Evolutionary conservation across 1,140 invertebrate genomes (phyloP).

Genomic region (Planococcus citri): DNA sequence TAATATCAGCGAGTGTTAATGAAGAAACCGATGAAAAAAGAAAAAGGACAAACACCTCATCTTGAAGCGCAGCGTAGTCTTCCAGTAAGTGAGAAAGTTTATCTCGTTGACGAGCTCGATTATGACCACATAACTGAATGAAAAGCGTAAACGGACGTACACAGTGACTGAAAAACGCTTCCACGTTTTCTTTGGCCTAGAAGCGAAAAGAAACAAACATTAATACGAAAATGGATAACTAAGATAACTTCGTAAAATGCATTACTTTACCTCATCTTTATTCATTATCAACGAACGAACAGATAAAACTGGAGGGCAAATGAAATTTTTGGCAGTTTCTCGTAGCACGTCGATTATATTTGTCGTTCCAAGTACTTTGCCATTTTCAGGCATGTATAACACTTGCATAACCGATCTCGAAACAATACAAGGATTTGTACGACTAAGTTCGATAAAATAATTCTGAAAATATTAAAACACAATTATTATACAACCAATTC

Average conservation of each 20-base stretch:
- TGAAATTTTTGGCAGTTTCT: slow-evolving; percentile 74
- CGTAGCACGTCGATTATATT: slow-evolving; percentile 64
- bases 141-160: slow-evolving; percentile 74
- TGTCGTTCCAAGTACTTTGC: slow-evolving; percentile 36
- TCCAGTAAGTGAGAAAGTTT: slow-evolving; percentile 79
- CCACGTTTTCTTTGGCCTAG: slow-evolving; percentile 70
- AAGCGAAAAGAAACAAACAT: slow-evolving; percentile 21
- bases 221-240: neutral
- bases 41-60: slow-evolving; percentile 54
- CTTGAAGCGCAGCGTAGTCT: slow-evolving; percentile 82
- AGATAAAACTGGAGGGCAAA: slow-evolving; percentile 54
- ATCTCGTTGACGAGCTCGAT: slow-evolving; percentile 84
- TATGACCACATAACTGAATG: slow-evolving; percentile 86
- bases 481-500: neutral
- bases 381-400: slow-evolving; percentile 50
- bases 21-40: neutral
- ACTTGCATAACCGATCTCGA: slow-evolving; percentile 83
- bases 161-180: slow-evolving; percentile 77
- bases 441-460: slow-evolving; percentile 86
- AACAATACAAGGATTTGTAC: slow-evolving; percentile 78
- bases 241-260: neutral
- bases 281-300: neutral
- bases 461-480: slow-evolving; percentile 46
- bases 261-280: slow-evolving; percentile 5
- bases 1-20: neutral